These are phyloP conservation scores for Dicaeum eximium DNA, from an alignment of 2,113 vertebrate genomes.

Conservation along the genomic window DNA sequence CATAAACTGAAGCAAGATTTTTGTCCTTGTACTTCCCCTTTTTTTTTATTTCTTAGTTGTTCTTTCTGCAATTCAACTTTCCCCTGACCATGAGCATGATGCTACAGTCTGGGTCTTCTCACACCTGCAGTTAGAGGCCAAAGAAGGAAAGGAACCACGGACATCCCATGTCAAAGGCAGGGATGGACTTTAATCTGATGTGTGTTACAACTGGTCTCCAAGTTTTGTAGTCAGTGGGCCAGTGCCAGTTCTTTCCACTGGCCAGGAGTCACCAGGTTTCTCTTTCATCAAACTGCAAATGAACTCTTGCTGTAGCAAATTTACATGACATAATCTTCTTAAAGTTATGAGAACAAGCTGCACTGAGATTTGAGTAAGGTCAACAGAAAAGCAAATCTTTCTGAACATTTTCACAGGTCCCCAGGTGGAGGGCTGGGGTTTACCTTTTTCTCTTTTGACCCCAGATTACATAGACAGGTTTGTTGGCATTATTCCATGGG, in stretches of 20 bases:
- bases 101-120: not conserved
- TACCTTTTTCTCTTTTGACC: not conserved
- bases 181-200: not conserved
- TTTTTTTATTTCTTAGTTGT: not conserved
- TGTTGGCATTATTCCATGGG: not conserved
- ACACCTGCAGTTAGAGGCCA: not conserved
- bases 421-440: not conserved
- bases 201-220: not conserved
- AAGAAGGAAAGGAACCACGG: not conserved
- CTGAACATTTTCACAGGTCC: not conserved
- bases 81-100: not conserved
- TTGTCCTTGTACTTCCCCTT: not conserved
- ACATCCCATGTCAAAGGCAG: not conserved
- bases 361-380: not conserved
- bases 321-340: not conserved
- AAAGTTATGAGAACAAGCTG: not conserved
- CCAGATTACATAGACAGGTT: not conserved
- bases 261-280: not conserved
- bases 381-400: not conserved
- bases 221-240: not conserved
- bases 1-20: not conserved
- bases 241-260: not conserved
- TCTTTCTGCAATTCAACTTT: not conserved
- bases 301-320: not conserved
- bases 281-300: not conserved